Evolutionary conservation across 2,797 vertebrate genomes (phyloP).

Genomic region (Petrocephalus sullivani): DNA sequence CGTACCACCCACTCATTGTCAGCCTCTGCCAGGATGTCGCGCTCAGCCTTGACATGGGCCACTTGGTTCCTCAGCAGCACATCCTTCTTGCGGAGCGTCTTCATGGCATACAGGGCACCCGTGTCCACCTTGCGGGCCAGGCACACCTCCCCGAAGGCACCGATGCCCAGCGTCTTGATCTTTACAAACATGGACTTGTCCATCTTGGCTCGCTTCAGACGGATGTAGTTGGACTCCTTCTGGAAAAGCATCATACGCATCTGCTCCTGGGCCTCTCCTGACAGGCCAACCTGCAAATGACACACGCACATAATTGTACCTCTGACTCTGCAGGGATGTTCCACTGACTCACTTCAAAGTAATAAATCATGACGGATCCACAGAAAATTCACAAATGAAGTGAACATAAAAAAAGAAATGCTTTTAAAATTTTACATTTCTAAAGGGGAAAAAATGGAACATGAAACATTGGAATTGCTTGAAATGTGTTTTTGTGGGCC

Average conservation of each 20-base stretch:
- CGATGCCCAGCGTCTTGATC: constrained; percentile 93
- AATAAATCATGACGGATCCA: background rate
- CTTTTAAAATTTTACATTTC: background rate
- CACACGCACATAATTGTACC: background rate
- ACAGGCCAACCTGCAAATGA: constrained; percentile 80
- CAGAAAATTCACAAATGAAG: background rate
- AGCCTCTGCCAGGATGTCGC: constrained; percentile 94
- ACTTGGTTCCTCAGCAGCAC: constrained; percentile 95
- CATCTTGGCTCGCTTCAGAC: constrained; percentile 96
- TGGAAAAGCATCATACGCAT: constrained; percentile 98
- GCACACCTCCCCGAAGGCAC: constrained; percentile 95
- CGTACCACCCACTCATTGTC: constrained; percentile 99
- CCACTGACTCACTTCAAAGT: background rate
- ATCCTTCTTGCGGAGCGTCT: constrained; percentile 94
- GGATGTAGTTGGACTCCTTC: constrained; percentile 97
- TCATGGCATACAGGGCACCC: constrained; percentile 89
- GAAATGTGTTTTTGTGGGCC: background rate
- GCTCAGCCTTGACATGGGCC: constrained; percentile 94
- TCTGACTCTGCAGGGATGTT: background rate
- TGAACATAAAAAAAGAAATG: background rate
- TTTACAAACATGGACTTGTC: constrained; percentile 97
- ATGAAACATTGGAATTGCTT: background rate
- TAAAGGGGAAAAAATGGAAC: background rate
- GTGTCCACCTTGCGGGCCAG: constrained; percentile 92
- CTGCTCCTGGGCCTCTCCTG: constrained; percentile 90